Evolutionary conservation across 2,797 vertebrate genomes (phyloP), one percentile per base, ranked within the genome.

Genomic region (Siniperca obscura): DNA sequence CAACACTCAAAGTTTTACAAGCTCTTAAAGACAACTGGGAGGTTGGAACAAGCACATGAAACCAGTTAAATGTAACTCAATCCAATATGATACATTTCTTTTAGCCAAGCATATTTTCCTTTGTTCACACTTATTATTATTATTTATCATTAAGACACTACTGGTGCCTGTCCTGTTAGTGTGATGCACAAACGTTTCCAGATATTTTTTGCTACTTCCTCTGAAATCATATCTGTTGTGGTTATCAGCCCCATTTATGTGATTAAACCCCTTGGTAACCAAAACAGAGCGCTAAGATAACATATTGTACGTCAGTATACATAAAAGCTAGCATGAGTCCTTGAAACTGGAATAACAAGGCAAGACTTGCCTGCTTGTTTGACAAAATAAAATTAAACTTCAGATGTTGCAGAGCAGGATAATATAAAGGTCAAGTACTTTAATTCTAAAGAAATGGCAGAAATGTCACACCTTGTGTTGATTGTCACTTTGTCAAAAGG

Each of bases 201-300:
- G 72, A 76, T 50, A 67, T n/a, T 27, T 6, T 62, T 53, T 1
- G 2, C 17, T 46, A 17, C 53, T 66, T 74, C 57, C 61, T 52
- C 59, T 81, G 30, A 48, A 79, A 57, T 82, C 53, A 61, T 76
- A 76, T 82, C 72, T 68, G 2, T 16, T 62, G 56, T 48, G 14
- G 56, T 42, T 84, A 61, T 84, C 48, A 8, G 13, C 30, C 16
- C 16, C 34, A 36, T 66, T 53, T 44, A 55, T 53, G 36, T 68
- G 57, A 88, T 79, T 77, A 44, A 77, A 59, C 30, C 21, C 16
- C 7, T 52, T 16, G 1, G 22, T 62, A 68, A 75, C 55, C 10
- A 76, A 76, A 87, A 68, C 46, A 65, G 9, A 59, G 8, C 0
- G 0, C 8, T 9, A 60, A 17, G 61, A 76, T 50, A 60, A 84